These are phyloP conservation scores for Forbesichthys papilliferus DNA, from an alignment of 2,113 vertebrate species.

Conservation along the genomic window DNA sequence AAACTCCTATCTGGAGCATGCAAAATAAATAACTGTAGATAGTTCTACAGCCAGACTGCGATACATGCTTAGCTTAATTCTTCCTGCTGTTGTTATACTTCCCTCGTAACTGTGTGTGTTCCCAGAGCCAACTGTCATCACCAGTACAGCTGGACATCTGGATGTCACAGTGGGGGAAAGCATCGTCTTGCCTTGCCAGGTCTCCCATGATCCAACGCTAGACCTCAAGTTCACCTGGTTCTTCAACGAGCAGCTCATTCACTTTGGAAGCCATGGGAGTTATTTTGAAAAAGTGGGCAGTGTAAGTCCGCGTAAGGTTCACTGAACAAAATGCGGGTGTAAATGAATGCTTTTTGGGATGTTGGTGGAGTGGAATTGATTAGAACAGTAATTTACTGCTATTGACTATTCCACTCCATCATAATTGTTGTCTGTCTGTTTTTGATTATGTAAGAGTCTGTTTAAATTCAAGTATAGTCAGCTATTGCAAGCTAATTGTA, in stretches of 20 bases:
- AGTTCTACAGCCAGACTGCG: no score
- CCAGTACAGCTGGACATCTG: constrained; percentile 88
- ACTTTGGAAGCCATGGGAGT: constrained; percentile 88
- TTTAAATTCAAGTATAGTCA: no score
- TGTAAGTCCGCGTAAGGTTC: constrained; percentile 75
- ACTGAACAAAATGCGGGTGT: no score
- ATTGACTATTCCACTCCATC: no score
- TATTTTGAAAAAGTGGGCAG: constrained; percentile 95
- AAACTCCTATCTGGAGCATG: no score
- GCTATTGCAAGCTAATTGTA: no score
- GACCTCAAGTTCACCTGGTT: constrained; percentile 93
- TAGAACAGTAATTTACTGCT: no score
- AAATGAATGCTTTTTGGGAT: no score
- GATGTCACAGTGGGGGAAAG: constrained; percentile 96
- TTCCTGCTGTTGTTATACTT: neutral
- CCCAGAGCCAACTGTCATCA: constrained; percentile 86
- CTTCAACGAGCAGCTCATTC: constrained; percentile 90
- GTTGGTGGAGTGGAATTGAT: no score
- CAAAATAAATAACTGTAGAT: no score
- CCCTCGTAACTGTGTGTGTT: constrained; percentile 12
- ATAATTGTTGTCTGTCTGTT: no score
- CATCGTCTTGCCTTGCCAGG: constrained; percentile 93
- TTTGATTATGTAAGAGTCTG: no score
- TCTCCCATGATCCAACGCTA: constrained; percentile 89
- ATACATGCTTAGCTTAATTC: neutral